Percentiles rank a stretch among this genome's conserved stretches.
phyloP scores from a whole-genome alignment of 2,888 invertebrate genomes.

The Lobophora halterata region DNA sequence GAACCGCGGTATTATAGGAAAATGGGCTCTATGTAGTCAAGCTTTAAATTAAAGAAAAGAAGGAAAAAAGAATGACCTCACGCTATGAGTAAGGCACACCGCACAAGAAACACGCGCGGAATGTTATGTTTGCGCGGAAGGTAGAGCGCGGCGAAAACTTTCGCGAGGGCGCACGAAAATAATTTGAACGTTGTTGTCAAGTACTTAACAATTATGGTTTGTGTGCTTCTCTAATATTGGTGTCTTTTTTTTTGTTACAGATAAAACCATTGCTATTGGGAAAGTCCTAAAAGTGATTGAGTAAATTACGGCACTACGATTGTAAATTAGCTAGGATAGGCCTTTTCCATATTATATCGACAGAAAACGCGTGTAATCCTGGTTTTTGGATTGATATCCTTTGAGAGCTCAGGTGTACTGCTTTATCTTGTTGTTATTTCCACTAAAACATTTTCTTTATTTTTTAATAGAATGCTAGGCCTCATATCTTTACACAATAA shows the following conservation, averaged over 20 bases:
- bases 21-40: too few species aligned
- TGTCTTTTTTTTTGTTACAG: constrained; percentile 59
- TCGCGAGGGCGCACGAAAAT: too few species aligned
- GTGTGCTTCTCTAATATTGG: too few species aligned
- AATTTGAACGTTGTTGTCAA: too few species aligned
- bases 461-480: constrained; percentile 65
- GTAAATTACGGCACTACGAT: constrained; percentile 83
- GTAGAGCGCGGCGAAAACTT: too few species aligned
- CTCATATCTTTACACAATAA: constrained; percentile 42
- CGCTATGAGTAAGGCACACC: too few species aligned
- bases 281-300: constrained; percentile 98
- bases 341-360: constrained; percentile 75
- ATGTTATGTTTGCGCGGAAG: too few species aligned
- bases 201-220: constrained; percentile 3
- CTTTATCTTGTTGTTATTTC: constrained; percentile 52
- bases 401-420: constrained; percentile 66
- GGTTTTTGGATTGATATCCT: constrained; percentile 60
- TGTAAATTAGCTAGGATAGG: constrained; percentile 79
- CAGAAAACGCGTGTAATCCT: constrained; percentile 67
- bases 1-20: too few species aligned
- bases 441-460: constrained; percentile 47
- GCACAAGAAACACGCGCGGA: too few species aligned
- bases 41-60: too few species aligned
- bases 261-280: constrained; percentile 95
- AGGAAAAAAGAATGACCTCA: too few species aligned